Percentiles rank a stretch among this genome's conserved stretches.
Conservation (phyloP, 2,888 invertebrate species). For the Heliothis peltigera region DNA sequence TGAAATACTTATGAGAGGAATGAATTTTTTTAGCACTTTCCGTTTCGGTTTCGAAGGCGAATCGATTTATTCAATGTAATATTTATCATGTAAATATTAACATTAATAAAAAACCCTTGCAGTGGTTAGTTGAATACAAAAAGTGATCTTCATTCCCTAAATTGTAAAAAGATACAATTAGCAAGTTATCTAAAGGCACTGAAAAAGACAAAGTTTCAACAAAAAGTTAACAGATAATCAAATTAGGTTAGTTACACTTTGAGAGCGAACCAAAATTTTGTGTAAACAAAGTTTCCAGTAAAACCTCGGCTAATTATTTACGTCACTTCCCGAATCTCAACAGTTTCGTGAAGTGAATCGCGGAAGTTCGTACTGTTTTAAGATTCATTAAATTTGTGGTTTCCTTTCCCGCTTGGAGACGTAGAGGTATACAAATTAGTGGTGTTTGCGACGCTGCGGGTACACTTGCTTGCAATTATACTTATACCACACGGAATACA, state of each 20-base stretch:
- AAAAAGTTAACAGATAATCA: not conserved
- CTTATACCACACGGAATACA: not conserved
- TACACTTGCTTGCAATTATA: conserved; percentile 23
- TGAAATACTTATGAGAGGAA: conserved; percentile 28
- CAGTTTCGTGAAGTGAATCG: conserved; percentile 32
- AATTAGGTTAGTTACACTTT: not conserved
- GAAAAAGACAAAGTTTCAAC: not conserved
- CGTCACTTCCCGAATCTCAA: conserved; percentile 14
- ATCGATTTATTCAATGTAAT: conserved; percentile 19
- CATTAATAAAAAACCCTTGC: conserved; percentile 11
- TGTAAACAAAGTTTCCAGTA: conserved; percentile 5
- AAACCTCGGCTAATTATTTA: conserved; percentile 37
- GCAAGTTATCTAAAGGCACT: not conserved
- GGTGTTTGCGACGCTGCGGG: conserved; percentile 30
- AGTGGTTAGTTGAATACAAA: not conserved
- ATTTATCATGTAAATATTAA: conserved; percentile 2
- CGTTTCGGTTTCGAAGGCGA: conserved; percentile 16
- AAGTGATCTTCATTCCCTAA: not conserved
- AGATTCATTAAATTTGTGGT: conserved; percentile 57
- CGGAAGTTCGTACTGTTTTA: conserved; percentile 51
- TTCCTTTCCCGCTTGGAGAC: conserved; percentile 35
- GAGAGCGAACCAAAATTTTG: not conserved
- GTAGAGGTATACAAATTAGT: conserved; percentile 53
- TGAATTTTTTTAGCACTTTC: conserved; percentile 13
- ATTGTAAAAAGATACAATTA: not conserved